Conservation (phyloP, 2,888 invertebrate species). For the Pyrgus malvae region DNA sequence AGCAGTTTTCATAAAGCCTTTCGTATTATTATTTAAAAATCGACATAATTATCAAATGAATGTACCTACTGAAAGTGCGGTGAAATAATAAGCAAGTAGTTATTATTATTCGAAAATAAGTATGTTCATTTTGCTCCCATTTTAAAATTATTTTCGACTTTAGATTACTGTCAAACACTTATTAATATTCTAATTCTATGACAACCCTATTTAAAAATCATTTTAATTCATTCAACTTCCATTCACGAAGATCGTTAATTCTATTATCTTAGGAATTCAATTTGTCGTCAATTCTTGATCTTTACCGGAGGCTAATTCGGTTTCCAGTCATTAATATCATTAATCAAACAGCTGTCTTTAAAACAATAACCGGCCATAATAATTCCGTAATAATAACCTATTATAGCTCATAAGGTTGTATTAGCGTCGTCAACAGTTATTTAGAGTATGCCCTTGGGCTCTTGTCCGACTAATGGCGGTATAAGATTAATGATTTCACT, state of each 20-base stretch:
- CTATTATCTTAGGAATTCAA: conserved; percentile 36
- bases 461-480: conserved; percentile 65
- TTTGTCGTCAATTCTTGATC: conserved; percentile 36
- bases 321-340: conserved; percentile 53
- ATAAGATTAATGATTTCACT: conserved; percentile 75
- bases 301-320: conserved; percentile 34
- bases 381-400: conserved; percentile 72
- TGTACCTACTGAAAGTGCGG: no score
- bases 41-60: no score
- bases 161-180: no score
- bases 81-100: no score
- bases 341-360: conserved; percentile 70
- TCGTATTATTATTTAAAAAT: no score
- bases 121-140: no score
- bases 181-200: no score
- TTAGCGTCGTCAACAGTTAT: conserved; percentile 71
- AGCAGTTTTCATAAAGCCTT: no score
- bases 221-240: conserved; percentile 22
- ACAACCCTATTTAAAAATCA: conserved; percentile 13
- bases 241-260: conserved; percentile 21
- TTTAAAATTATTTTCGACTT: no score
- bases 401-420: conserved; percentile 66
- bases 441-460: conserved; percentile 72
- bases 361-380: conserved; percentile 73
- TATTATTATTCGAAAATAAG: no score